Evolutionary conservation across 2,888 invertebrate species (phyloP).

Genomic region (Hemicrepidius hirtus): DNA sequence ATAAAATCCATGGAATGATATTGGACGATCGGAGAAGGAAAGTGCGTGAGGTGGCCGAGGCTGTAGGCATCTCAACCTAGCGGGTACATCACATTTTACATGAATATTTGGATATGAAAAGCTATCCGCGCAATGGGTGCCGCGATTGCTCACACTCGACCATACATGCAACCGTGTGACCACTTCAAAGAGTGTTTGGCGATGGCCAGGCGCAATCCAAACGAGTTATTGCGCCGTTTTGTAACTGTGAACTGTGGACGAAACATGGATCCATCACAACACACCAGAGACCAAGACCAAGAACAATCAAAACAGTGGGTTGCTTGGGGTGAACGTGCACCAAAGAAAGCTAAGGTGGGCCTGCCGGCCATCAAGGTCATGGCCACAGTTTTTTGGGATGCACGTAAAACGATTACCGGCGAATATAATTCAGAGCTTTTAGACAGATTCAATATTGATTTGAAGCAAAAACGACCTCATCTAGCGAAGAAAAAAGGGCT

Average conservation of each 20-base stretch:
- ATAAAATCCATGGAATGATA: too few relatives aligned
- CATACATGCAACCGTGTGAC: too few relatives aligned
- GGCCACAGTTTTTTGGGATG: too few relatives aligned
- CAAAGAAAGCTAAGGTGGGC: constrained; percentile 35
- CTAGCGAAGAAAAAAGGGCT: constrained; percentile 19
- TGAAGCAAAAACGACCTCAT: too few relatives aligned
- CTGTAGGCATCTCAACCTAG: too few relatives aligned
- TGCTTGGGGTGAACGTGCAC: constrained; percentile 25
- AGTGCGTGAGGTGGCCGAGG: constrained; percentile 56
- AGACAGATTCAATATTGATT: too few relatives aligned
- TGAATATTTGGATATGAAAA: constrained; percentile 58
- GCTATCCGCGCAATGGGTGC: constrained; percentile 53
- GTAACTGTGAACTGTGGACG: constrained; percentile 39
- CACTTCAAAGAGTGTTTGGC: constrained; percentile 41
- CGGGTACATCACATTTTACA: constrained; percentile 55
- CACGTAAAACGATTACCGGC: neutral
- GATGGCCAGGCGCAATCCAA: constrained; percentile 26
- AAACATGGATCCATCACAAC: constrained; percentile 49
- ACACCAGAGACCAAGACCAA: too few relatives aligned
- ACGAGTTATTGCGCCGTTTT: too few relatives aligned
- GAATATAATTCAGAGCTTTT: neutral
- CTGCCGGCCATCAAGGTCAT: constrained; percentile 30
- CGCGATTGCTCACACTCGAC: too few relatives aligned
- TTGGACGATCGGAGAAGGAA: too few relatives aligned
- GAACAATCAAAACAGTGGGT: constrained; percentile 38